Conservation (phyloP, 2,113 vertebrate species). For the Notarius lentiginosus region DNA sequence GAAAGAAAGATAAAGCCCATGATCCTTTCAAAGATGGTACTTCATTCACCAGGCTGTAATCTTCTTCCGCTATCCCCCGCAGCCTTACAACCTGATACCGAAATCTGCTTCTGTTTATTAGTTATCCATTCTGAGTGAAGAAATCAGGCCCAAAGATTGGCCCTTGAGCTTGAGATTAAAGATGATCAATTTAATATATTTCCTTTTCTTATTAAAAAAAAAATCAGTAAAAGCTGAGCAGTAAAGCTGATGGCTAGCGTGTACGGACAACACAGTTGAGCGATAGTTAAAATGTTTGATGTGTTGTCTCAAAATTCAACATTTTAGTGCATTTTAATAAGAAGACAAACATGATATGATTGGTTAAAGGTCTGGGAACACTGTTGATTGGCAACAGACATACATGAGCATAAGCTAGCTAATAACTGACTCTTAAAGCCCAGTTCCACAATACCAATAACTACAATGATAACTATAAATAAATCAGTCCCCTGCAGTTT, state of each 20-base stretch:
- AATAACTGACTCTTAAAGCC: not conserved
- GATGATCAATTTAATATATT: not conserved
- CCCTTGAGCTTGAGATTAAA: not conserved
- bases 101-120: conserved; percentile 26
- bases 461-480: too few species aligned
- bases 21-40: conserved; percentile 1
- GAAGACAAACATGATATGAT: not conserved
- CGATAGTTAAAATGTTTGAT: not conserved
- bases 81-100: conserved; percentile 25
- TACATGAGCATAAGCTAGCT: not conserved
- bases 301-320: not conserved
- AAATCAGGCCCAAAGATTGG: not conserved
- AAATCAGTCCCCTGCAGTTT: too few species aligned
- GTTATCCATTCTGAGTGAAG: not conserved
- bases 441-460: too few species aligned
- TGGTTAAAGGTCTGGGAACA: not conserved
- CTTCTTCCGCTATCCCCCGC: conserved; percentile 29
- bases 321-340: not conserved
- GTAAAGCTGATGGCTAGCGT: not conserved
- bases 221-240: not conserved
- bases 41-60: conserved; percentile 22
- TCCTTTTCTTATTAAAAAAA: not conserved
- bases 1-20: conserved; percentile 31
- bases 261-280: not conserved
- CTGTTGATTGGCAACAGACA: not conserved